A percentile compares a stretch with the other conserved stretches of the same genome.
These are phyloP conservation scores for Rhagophthalmus giganteus DNA, from an alignment of 2,888 invertebrate species.

Conservation along the genomic window DNA sequence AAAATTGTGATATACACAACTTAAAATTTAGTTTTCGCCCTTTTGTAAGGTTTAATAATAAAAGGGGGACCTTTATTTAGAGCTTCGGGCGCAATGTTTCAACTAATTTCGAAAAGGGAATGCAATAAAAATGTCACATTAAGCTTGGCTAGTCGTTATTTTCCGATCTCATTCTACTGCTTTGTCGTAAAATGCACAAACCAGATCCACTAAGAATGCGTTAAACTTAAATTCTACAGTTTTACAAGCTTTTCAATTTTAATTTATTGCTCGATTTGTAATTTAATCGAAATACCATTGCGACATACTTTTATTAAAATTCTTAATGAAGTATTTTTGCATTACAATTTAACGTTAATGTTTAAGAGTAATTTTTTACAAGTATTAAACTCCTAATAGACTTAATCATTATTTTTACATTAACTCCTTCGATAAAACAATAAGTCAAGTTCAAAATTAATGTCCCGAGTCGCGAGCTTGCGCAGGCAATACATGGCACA, in stretches of 20 bases:
- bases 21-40: background rate
- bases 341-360: background rate
- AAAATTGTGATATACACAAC: no score
- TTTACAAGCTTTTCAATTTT: constrained; percentile 6
- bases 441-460: no score
- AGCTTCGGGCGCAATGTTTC: constrained; percentile 21
- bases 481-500: no score
- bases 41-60: background rate
- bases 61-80: constrained; percentile 6
- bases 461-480: no score
- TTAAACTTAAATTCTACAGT: constrained; percentile 5
- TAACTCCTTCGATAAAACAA: no score
- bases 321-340: background rate
- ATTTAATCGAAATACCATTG: background rate
- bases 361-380: no score
- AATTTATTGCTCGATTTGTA: background rate
- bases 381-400: no score
- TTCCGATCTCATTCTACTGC: constrained; percentile 29
- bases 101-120: constrained; percentile 31
- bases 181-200: constrained; percentile 23
- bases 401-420: no score
- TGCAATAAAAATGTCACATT: constrained; percentile 39
- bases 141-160: constrained; percentile 33
- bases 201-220: constrained; percentile 11
- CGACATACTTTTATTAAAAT: no score